A percentile compares a stretch with the other conserved stretches of the same genome.
These are phyloP conservation scores for Enoplolaimus lenunculus DNA, from an alignment of 2,888 invertebrate genomes.

Conservation along the genomic window DNA sequence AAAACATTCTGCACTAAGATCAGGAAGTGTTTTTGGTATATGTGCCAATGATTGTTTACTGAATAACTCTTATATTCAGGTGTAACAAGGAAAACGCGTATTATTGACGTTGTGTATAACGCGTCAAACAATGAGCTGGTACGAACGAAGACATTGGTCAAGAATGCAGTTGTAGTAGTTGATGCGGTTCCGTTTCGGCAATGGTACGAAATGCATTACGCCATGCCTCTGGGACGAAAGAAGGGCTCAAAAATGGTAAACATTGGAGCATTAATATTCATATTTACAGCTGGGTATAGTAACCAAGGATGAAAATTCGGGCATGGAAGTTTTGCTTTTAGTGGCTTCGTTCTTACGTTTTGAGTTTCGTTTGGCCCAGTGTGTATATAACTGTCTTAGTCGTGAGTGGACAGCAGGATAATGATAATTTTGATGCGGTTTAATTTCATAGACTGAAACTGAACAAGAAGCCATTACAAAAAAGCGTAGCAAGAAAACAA, in stretches of 20 bases:
- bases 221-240: constrained; percentile 84
- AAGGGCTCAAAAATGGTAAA: constrained; percentile 51
- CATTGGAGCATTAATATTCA: too few relatives aligned
- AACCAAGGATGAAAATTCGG: too few relatives aligned
- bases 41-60: constrained; percentile 5
- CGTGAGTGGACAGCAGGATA: too few relatives aligned
- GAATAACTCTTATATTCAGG: constrained; percentile 49
- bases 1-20: too few relatives aligned
- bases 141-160: constrained; percentile 96
- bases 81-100: constrained; percentile 83
- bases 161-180: constrained; percentile 79
- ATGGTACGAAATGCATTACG: constrained; percentile 97
- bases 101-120: constrained; percentile 98
- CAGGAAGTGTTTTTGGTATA: constrained; percentile 10
- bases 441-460: constrained; percentile 66
- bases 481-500: constrained; percentile 78
- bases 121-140: constrained; percentile 99
- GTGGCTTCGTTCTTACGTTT: too few relatives aligned
- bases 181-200: constrained; percentile 97
- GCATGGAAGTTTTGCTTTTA: too few relatives aligned
- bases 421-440: too few relatives aligned
- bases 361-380: too few relatives aligned
- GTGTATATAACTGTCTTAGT: too few relatives aligned
- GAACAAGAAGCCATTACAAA: constrained; percentile 86
- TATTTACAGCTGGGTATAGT: too few relatives aligned